Evolutionary conservation across 2,888 invertebrate genomes (phyloP).

Genomic region (Pterostichus madidus): DNA sequence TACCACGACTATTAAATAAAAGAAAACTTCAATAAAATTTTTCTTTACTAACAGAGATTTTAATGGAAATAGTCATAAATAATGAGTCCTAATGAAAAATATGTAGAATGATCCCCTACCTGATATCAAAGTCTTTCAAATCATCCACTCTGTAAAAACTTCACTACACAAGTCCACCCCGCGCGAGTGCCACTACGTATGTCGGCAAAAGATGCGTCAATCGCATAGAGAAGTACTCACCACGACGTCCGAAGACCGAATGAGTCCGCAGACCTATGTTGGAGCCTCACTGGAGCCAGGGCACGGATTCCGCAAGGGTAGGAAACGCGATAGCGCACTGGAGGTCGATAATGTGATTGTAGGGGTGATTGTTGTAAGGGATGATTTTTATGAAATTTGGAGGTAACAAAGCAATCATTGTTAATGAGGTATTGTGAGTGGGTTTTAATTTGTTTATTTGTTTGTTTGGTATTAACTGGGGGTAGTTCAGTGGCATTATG

Average conservation of each 20-base stretch:
- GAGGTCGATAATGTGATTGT: not conserved
- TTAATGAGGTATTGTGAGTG: not conserved
- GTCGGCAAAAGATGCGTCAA: not conserved
- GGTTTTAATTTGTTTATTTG: not conserved
- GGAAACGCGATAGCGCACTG: not conserved
- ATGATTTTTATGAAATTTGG: too few species aligned
- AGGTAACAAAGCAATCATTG: too few species aligned
- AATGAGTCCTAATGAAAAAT: too few species aligned
- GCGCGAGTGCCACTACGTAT: constrained; percentile 26
- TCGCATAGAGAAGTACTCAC: not conserved
- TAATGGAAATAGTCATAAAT: too few species aligned
- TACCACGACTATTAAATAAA: too few species aligned
- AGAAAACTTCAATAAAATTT: too few species aligned
- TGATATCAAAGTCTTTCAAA: too few species aligned
- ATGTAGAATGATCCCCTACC: too few species aligned
- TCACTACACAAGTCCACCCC: constrained; percentile 1
- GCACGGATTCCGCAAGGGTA: not conserved
- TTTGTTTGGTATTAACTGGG: not conserved
- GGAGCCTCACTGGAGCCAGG: not conserved
- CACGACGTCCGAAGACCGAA: constrained; percentile 23
- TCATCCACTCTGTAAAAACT: too few species aligned
- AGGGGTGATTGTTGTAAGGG: too few species aligned
- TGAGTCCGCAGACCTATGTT: not conserved
- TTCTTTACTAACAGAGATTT: too few species aligned
- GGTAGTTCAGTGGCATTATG: too few species aligned